Evolutionary conservation across 2,888 invertebrate genomes (phyloP).

Genomic region (Oscheius sp.): DNA sequence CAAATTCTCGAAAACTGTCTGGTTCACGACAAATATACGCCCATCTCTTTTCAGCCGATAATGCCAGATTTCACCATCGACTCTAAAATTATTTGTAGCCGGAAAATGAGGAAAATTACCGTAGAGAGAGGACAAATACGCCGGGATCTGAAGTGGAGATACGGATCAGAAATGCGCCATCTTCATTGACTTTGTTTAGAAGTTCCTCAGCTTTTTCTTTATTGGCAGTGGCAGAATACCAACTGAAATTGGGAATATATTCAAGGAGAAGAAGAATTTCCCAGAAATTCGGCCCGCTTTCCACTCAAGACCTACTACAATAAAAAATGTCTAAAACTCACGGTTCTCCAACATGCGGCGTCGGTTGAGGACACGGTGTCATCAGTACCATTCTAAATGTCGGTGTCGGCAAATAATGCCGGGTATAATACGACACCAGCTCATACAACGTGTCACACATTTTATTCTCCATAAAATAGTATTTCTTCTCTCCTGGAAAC

Average conservation of each 20-base stretch:
- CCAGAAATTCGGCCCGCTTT: neutral
- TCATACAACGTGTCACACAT: slow-evolving; percentile 72
- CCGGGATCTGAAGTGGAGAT: slow-evolving; percentile 88
- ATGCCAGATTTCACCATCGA: slow-evolving; percentile 93
- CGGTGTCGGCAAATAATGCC: slow-evolving; percentile 57
- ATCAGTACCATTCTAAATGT: slow-evolving; percentile 62
- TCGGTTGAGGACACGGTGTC: slow-evolving; percentile 72
- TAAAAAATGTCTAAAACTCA: slow-evolving; percentile 43
- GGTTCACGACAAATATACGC: slow-evolving; percentile 72
- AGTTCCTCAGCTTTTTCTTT: slow-evolving; percentile 80
- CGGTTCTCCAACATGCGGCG: slow-evolving; percentile 70
- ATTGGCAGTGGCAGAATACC: slow-evolving; percentile 68
- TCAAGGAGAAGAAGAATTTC: too few species aligned
- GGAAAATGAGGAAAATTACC: slow-evolving; percentile 76
- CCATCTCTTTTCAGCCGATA: slow-evolving; percentile 86
- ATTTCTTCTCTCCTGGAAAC: slow-evolving; percentile 68
- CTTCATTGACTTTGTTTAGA: slow-evolving; percentile 81
- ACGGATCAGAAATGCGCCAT: slow-evolving; percentile 93
- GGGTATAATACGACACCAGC: slow-evolving; percentile 71
- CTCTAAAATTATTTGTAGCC: slow-evolving; percentile 77
- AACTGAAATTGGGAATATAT: slow-evolving; percentile 51
- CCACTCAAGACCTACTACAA: neutral
- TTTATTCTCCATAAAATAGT: slow-evolving; percentile 70
- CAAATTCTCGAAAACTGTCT: slow-evolving; percentile 94
- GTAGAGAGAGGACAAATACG: slow-evolving; percentile 93